Evolutionary conservation across 2,797 vertebrate species (phyloP), one percentile per base, ranked within the genome.

Genomic region (Hipposideros larvatus): DNA sequence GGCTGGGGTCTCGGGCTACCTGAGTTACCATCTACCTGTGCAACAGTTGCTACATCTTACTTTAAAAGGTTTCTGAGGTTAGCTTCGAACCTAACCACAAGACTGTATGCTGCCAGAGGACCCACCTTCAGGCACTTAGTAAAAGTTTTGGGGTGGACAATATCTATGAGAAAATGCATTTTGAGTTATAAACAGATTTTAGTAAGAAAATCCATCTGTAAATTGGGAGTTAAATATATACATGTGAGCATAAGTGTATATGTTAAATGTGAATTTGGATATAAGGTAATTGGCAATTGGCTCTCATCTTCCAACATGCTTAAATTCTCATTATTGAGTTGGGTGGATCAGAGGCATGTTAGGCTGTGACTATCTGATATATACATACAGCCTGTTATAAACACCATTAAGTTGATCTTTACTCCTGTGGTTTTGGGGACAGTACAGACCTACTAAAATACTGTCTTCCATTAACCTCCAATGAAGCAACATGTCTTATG

Each of bases 131-230:
- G n/a, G 19, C 24, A 65, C 41, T 94, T 71, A 48, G 68, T 41
- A 90, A 93, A 84, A 77, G 26, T 66, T 91, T 96, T 82, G 19
- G 48, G 65, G 65, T 55, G 24, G 11, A 34, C 87, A 75, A 43
- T 78, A 53, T 75, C 85, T 48, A 41, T 43, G 31, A 92, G 68
- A 78, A 90, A 73, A 84, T 83, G 43, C 63, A 75, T 92, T 78
- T 57, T 53, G 57, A 90, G 66, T 92, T 73, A 92, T 73, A 93
- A 66, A 79, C 57, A 92, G 28, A 41, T 37, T 74, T 94, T 37
- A 37, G 46, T 79, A 95, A 94, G n/a, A 93, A 94, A 93, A 16
- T 48, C 82, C 78, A 87, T 82, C 78, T 93, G 11, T 46, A 87
- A 70, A 63, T 79, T 71, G 73, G 48, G 15, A 88, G n/a, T 28